Percentiles rank a stretch among this genome's conserved stretches.
These are phyloP conservation scores for Dendrolimus kikuchii DNA, from an alignment of 1,140 invertebrate genomes.

Conservation along the genomic window DNA sequence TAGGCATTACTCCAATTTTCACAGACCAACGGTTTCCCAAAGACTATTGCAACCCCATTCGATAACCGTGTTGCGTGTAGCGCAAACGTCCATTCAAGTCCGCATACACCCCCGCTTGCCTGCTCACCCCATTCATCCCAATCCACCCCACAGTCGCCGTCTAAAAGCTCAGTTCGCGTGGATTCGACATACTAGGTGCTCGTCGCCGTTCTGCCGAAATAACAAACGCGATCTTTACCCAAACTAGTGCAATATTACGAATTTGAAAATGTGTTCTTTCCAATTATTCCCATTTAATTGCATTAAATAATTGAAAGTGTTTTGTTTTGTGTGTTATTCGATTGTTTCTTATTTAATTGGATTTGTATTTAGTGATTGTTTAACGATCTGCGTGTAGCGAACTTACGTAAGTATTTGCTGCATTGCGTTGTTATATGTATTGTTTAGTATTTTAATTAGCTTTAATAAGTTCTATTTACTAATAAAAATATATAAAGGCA, in stretches of 20 bases:
- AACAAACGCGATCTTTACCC: slow-evolving; percentile 41
- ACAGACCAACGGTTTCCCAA: no score
- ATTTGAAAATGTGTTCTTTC: slow-evolving; percentile 35
- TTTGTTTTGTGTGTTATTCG: slow-evolving; percentile 20
- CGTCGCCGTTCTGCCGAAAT: slow-evolving; percentile 10
- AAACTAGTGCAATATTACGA: slow-evolving; percentile 58
- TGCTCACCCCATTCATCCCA: slow-evolving; percentile 5
- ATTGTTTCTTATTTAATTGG: slow-evolving; percentile 30
- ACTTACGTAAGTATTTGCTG: slow-evolving; percentile 65
- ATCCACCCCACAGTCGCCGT: slow-evolving; percentile 19
- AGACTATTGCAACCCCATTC: no score
- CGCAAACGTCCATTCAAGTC: slow-evolving; percentile 22
- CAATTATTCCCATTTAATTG: slow-evolving; percentile 17
- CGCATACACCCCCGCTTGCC: slow-evolving; percentile 27
- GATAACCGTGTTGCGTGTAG: slow-evolving; percentile 19
- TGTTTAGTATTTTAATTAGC: slow-evolving; percentile 4
- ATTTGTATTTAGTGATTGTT: slow-evolving; percentile 22
- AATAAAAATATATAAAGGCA: no score
- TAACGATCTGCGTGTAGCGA: slow-evolving; percentile 33
- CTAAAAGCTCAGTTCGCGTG: slow-evolving; percentile 38
- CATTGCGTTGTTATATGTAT: slow-evolving; percentile 45
- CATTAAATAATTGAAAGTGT: slow-evolving; percentile 13
- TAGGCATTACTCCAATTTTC: no score
- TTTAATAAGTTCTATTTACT: slow-evolving; percentile 1
- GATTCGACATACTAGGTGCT: slow-evolving; percentile 22